Percentiles rank a stretch among this genome's conserved stretches.
These are phyloP conservation scores for Propithecus perrieri DNA, from an alignment of 2,797 vertebrate species.

Conservation along the genomic window DNA sequence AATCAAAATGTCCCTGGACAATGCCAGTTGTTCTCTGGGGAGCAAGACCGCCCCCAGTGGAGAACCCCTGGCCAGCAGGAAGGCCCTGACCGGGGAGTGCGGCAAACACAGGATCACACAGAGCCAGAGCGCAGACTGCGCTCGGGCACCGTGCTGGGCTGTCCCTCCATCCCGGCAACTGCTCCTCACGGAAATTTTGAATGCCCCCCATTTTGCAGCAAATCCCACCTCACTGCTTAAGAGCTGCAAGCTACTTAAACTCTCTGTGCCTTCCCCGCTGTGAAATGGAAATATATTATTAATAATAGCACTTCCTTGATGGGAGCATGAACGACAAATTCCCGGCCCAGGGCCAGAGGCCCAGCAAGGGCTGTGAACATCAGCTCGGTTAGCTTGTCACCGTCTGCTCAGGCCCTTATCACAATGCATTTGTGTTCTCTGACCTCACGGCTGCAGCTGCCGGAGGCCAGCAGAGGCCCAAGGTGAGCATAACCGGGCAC, in stretches of 20 bases:
- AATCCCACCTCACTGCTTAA: background rate
- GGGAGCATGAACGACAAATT: background rate
- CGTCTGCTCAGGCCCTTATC: too few relatives aligned
- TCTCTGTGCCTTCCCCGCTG: background rate
- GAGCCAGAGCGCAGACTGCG: fast-evolving
- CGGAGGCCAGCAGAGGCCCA: background rate
- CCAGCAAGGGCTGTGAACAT: background rate
- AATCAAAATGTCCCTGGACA: background rate
- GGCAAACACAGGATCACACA: background rate
- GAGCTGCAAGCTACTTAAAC: background rate
- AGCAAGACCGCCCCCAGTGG: background rate
- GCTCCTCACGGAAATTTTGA: background rate
- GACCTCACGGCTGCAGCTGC: background rate
- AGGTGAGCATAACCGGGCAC: fast-evolving
- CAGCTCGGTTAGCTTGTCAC: background rate
- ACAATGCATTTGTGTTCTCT: background rate
- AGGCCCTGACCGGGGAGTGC: fast-evolving
- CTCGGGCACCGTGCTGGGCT: fast-evolving
- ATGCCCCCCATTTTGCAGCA: background rate
- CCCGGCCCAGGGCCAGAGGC: background rate
- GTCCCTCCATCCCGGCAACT: fast-evolving
- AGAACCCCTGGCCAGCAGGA: background rate
- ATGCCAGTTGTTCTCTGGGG: background rate
- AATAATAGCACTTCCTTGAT: fast-evolving
- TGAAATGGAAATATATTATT: background rate